A percentile compares a stretch with the other conserved stretches of the same genome.
Evolutionary conservation across 2,113 vertebrate genomes (phyloP).

Genomic region (Pituophis catenifer): DNA sequence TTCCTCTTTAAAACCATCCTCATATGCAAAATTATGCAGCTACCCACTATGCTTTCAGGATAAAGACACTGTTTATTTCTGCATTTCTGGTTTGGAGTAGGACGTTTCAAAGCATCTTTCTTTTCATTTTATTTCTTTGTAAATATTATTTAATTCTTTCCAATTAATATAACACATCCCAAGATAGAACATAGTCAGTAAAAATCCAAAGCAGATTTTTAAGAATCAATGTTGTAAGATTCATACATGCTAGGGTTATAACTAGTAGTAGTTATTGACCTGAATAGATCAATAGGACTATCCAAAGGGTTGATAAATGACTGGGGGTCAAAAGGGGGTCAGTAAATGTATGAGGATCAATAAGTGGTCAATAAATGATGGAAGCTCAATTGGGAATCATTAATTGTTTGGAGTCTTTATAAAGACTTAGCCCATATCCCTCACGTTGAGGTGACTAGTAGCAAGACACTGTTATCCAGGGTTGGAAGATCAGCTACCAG

Average conservation of each 20-base stretch:
- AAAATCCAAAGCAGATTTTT: not conserved
- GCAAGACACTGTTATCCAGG: not conserved
- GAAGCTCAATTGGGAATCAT: not conserved
- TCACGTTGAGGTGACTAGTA: not conserved
- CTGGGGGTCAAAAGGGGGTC: not conserved
- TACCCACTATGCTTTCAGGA: not conserved
- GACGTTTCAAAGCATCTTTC: not conserved
- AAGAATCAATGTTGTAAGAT: not conserved
- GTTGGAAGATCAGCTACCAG: not conserved
- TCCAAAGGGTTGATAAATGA: not conserved
- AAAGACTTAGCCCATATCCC: not conserved
- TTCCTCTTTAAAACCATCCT: not conserved
- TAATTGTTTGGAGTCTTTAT: not conserved
- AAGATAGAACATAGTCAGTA: not conserved
- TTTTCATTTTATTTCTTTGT: not conserved
- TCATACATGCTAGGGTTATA: not conserved
- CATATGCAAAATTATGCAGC: not conserved
- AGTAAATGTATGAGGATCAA: not conserved
- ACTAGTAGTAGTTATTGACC: not conserved
- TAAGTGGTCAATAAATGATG: not conserved
- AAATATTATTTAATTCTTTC: not conserved
- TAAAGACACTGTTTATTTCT: not conserved
- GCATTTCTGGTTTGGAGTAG: not conserved
- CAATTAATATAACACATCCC: not conserved
- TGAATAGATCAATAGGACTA: not conserved